Conservation (phyloP, 2,797 vertebrate species). For the Tauraco hartlaubi region DNA sequence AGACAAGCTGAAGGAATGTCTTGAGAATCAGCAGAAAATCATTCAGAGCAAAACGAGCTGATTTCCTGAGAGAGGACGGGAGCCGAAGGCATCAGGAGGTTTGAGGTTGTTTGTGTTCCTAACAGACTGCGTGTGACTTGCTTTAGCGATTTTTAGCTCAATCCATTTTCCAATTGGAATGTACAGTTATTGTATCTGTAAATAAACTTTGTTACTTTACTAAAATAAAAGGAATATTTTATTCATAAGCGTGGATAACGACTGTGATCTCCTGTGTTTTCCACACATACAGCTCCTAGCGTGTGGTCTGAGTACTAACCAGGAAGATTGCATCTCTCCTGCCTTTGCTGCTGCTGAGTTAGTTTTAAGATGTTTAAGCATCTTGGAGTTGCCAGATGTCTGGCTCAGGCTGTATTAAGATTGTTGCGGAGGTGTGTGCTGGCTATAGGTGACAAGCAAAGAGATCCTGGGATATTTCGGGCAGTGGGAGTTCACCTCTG, state of each 20-base stretch:
- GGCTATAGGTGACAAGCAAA: background rate
- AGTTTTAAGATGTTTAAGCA: background rate
- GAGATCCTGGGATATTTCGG: background rate
- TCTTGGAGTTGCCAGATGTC: background rate
- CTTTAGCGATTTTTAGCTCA: background rate
- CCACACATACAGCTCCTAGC: background rate
- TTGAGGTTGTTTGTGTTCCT: slow-evolving; percentile 30
- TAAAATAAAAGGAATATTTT: slow-evolving; percentile 71
- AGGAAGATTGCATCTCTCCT: background rate
- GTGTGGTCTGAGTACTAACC: background rate
- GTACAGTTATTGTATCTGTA: slow-evolving; percentile 60
- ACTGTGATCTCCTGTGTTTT: slow-evolving; percentile 15
- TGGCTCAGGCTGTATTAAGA: background rate
- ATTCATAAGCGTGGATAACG: background rate
- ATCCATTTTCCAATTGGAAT: slow-evolving; percentile 40
- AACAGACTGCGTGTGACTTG: slow-evolving; percentile 20
- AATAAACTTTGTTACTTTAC: slow-evolving; percentile 62
- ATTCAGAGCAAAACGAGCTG: slow-evolving; percentile 78
- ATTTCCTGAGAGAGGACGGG: slow-evolving; percentile 27
- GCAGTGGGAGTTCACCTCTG: background rate
- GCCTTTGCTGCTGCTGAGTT: background rate
- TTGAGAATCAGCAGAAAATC: slow-evolving; percentile 92
- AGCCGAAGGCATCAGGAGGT: slow-evolving; percentile 22
- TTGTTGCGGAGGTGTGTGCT: background rate
- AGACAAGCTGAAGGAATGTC: slow-evolving; percentile 95